Conservation (phyloP, 2,888 invertebrate species). For the Gibbula magus region DNA sequence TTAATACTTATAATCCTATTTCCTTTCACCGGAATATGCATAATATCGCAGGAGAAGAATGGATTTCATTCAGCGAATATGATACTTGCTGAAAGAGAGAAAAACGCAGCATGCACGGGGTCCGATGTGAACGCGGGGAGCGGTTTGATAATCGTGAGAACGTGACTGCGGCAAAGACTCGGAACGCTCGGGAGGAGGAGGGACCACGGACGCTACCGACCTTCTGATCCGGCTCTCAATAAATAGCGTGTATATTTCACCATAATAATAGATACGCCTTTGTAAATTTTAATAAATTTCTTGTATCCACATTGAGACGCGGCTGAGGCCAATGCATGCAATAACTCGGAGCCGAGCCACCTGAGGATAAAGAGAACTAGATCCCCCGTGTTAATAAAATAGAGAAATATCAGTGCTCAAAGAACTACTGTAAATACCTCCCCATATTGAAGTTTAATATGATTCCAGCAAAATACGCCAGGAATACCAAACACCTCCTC, state of each 20-base stretch:
- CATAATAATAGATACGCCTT: slow-evolving; percentile 10
- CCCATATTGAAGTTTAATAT: background rate
- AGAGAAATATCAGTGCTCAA: background rate
- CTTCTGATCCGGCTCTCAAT: slow-evolving; percentile 1
- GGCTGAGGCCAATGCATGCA: background rate
- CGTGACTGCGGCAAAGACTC: background rate
- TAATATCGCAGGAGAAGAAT: too few relatives aligned
- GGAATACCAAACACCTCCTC: background rate
- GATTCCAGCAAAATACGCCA: background rate
- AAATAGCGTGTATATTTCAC: slow-evolving; percentile 5
- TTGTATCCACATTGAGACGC: background rate
- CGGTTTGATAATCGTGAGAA: slow-evolving; percentile 9
- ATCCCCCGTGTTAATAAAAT: background rate
- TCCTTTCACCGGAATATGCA: too few relatives aligned
- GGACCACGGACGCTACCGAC: background rate
- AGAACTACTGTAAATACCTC: background rate
- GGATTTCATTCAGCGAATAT: background rate
- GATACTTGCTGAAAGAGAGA: background rate
- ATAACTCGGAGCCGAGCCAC: background rate
- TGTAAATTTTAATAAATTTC: slow-evolving; percentile 17
- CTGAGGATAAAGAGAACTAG: background rate
- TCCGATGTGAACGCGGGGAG: too few relatives aligned
- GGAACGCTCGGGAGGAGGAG: background rate
- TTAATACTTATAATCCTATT: too few relatives aligned
- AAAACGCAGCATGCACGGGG: background rate